phyloP scores from a whole-genome alignment of 1,140 invertebrate species.

The Temnothorax nylanderi region DNA sequence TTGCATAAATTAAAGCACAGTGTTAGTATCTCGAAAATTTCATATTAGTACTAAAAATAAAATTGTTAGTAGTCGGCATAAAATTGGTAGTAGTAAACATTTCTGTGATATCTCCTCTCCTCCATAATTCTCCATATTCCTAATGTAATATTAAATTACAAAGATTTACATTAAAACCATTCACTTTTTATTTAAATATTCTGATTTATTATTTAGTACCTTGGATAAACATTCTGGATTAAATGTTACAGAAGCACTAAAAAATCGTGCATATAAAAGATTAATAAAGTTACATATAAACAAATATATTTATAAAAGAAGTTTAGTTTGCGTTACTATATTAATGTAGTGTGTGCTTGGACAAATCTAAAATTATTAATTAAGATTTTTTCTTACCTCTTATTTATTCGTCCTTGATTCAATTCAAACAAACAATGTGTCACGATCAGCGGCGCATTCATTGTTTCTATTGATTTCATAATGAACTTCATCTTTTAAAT shows the following conservation, averaged over 20 bases:
- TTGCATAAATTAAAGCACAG: conserved; percentile 2
- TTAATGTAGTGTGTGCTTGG: too few species aligned
- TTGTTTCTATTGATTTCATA: too few species aligned
- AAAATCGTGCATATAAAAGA: too few species aligned
- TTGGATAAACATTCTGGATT: neutral
- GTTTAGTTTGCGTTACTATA: too few species aligned
- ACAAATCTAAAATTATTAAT: too few species aligned
- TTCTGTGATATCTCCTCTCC: conserved; percentile 49
- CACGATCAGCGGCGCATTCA: too few species aligned
- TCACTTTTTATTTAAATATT: neutral
- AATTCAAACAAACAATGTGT: too few species aligned
- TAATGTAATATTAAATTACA: conserved; percentile 46
- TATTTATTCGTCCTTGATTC: too few species aligned
- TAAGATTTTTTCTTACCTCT: too few species aligned
- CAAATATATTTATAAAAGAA: too few species aligned
- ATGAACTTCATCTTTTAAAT: too few species aligned
- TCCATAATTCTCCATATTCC: conserved; percentile 37
- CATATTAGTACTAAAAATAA: conserved; percentile 12
- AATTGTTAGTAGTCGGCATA: neutral
- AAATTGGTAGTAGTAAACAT: neutral
- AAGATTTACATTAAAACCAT: neutral
- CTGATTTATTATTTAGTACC: neutral
- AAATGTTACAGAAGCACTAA: neutral
- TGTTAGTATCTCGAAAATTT: neutral
- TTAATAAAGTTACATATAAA: neutral